phyloP scores from a whole-genome alignment of 2,888 invertebrate species.

The Stenoptilia bipunctidactyla region DNA sequence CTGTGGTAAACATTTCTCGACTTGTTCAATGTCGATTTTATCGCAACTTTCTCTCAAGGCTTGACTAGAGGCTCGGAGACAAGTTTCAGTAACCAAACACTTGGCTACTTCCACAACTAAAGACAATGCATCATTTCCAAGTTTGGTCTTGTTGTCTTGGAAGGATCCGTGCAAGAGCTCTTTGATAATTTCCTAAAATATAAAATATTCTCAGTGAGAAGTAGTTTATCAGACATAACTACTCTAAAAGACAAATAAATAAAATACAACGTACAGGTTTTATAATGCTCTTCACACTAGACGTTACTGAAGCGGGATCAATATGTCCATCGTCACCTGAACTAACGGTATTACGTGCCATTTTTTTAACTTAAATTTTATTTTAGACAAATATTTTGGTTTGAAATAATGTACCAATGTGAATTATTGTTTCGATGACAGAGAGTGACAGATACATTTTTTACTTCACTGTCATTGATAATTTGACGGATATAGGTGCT shows the following conservation, averaged over 20 bases:
- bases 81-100: conserved; percentile 65
- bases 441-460: too few species aligned
- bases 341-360: conserved; percentile 43
- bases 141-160: conserved; percentile 66
- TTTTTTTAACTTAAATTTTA: too few species aligned
- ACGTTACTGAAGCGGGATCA: conserved; percentile 40
- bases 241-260: background rate
- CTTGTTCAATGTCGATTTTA: conserved; percentile 61
- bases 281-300: conserved; percentile 38
- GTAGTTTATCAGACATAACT: too few species aligned
- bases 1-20: conserved; percentile 70
- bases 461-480: too few species aligned
- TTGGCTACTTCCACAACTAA: conserved; percentile 65
- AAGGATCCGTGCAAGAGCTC: conserved; percentile 64
- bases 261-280: conserved; percentile 33
- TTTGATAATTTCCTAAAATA: conserved; percentile 61
- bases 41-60: conserved; percentile 55
- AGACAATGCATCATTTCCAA: conserved; percentile 65
- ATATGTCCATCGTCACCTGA: conserved; percentile 40
- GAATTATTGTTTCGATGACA: too few species aligned
- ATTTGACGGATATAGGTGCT: too few species aligned
- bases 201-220: too few species aligned
- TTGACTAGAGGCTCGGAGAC: conserved; percentile 61
- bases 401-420: too few species aligned
- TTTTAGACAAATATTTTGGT: too few species aligned